These are phyloP conservation scores for Rhinichthys osculus DNA, from an alignment of 2,797 vertebrate species.

Conservation along the genomic window DNA sequence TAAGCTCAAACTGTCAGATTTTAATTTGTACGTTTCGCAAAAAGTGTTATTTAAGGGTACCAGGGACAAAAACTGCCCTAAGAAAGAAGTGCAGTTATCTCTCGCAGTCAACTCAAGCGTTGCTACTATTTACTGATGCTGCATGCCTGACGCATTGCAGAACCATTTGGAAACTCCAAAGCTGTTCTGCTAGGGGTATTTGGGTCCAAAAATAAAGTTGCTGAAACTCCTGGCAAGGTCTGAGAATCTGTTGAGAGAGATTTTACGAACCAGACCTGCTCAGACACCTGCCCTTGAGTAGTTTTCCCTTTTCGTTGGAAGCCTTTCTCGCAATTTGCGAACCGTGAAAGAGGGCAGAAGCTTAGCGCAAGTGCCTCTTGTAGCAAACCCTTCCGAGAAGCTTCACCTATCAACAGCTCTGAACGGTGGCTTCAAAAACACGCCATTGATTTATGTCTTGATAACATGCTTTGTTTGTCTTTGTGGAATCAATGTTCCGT, in stretches of 20 bases:
- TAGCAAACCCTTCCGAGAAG: constrained; percentile 33
- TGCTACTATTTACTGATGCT: constrained; percentile 38
- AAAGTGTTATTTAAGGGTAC: constrained; percentile 66
- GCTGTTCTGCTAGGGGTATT: constrained; percentile 44
- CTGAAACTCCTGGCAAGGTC: constrained; percentile 32
- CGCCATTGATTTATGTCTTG: constrained; percentile 25
- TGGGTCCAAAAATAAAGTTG: constrained; percentile 46
- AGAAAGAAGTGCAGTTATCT: constrained; percentile 57
- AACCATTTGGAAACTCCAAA: constrained; percentile 56
- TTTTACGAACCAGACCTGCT: constrained; percentile 42
- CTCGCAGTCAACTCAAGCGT: constrained; percentile 34
- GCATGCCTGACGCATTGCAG: constrained; percentile 44
- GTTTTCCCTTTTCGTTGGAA: constrained; percentile 35
- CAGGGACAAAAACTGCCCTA: constrained; percentile 49
- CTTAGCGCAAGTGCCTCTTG: constrained; percentile 20
- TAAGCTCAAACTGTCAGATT: constrained; percentile 71
- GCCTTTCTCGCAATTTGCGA: constrained; percentile 14
- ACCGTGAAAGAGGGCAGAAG: constrained; percentile 34
- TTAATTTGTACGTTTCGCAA: constrained; percentile 68
- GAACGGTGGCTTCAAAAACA: constrained; percentile 7
- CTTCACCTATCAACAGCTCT: constrained; percentile 18
- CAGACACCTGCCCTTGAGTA: constrained; percentile 50
- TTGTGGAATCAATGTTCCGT: constrained; percentile 31
- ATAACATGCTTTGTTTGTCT: constrained; percentile 32
- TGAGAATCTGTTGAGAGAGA: constrained; percentile 39